Evolutionary conservation across 2,113 vertebrate species (phyloP), one percentile per base, ranked within the genome.

Genomic region (Nycticebus coucang): DNA sequence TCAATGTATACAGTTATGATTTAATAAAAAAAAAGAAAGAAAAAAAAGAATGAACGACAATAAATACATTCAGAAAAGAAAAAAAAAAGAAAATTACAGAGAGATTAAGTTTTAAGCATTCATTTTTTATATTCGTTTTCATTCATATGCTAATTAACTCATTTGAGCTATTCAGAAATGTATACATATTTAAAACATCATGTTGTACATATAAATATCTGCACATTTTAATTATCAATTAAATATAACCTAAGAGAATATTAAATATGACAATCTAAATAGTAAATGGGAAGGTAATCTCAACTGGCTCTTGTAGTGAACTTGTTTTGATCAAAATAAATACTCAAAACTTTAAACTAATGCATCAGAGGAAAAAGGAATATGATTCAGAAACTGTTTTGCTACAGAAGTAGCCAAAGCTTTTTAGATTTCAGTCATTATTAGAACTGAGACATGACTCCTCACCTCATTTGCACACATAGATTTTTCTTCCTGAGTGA

Each of bases 211-310:
- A 19, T 62, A 62, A 72, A 41, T 72, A 28, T 26, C 33, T 24
- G 24, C 13, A 62, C n/a, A 68, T 79, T 53, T 18, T 37, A 41
- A n/a, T 83, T 68, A 19, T 57, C 50, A 33, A 57, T 41, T 85
- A 30, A 57, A 78, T 77, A 41, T 24, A 35, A 55, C 60, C 21
- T 59, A 75, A 66, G 60, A 87, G 30, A 95, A 86, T 90, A 85
- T 83, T 93, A 96, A 92, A 89, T 92, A 75, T 81, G 24, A n/a
- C 12, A 33, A 84, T 90, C 69, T 75, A 94, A 95, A 81, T 83
- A 83, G 19, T n/a, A 87, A 94, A 50, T 74, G 69, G 19, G 62
- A 93, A 79, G 62, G 41, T 60, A 90, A 90, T 75, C n/a, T 84
- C 71, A 89, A 89, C 72, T 68, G 80, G 26, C 55, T 55, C 24